Evolutionary conservation across 1,140 invertebrate genomes (phyloP).

Genomic region (Drosophila hydei): DNA sequence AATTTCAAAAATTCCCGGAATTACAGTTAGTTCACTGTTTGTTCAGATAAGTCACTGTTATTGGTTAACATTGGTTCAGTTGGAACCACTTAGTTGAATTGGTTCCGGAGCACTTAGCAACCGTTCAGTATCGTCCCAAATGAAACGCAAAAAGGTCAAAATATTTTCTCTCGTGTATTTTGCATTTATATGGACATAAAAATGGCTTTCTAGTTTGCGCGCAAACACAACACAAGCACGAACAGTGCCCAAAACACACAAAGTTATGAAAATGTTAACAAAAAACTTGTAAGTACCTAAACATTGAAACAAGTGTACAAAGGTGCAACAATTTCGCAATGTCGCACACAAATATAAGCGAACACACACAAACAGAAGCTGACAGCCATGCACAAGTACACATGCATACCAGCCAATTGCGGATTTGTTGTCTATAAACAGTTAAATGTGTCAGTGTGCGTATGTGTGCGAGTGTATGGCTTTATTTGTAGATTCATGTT

Average conservation of each 20-base stretch:
- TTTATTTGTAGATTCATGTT: slow-evolving; percentile 25
- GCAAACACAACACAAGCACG: slow-evolving; percentile 73
- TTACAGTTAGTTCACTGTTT: background rate
- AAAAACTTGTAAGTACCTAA: slow-evolving; percentile 66
- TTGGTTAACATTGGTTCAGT: background rate
- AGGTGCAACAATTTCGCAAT: slow-evolving; percentile 59
- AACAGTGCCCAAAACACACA: slow-evolving; percentile 70
- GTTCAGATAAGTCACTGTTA: background rate
- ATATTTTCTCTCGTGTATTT: slow-evolving; percentile 62
- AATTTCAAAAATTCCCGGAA: background rate
- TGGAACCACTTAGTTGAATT: background rate
- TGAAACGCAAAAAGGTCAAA: slow-evolving; percentile 81
- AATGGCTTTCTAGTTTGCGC: slow-evolving; percentile 81
- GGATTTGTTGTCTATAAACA: slow-evolving; percentile 23
- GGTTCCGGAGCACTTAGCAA: slow-evolving; percentile 1
- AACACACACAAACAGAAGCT: background rate
- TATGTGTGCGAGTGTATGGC: slow-evolving; percentile 21
- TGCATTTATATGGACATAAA: slow-evolving; percentile 82
- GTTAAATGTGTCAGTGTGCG: background rate
- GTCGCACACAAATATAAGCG: background rate
- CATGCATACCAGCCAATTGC: slow-evolving; percentile 17
- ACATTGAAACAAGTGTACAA: background rate
- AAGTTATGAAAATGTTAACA: slow-evolving; percentile 73
- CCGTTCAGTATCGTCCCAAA: slow-evolving; percentile 66
- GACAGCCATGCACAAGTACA: background rate